Conservation (phyloP, 2,113 vertebrate genomes). For the Rousettus leschenaultii region DNA sequence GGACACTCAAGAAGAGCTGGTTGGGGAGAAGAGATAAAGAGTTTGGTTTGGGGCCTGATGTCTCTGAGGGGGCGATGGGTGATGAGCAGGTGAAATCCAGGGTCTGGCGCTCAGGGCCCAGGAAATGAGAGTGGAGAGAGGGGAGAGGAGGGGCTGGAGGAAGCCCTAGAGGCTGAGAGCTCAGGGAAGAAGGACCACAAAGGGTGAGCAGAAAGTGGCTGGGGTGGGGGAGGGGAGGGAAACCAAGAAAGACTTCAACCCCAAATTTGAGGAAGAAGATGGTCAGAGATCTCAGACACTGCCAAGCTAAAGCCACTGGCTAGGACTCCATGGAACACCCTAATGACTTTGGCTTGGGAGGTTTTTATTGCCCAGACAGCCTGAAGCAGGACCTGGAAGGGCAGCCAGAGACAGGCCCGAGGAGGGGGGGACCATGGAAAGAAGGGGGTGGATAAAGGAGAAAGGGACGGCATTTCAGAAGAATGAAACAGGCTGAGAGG, state of each 20-base stretch:
- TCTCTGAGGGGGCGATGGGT: background rate
- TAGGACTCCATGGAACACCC: background rate
- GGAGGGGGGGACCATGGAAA: background rate
- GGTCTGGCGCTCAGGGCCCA: background rate
- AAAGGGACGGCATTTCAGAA: background rate
- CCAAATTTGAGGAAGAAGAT: background rate
- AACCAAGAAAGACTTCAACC: rapidly evolving
- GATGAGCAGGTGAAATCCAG: background rate
- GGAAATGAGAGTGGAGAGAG: background rate
- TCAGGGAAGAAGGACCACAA: background rate
- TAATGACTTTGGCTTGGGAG: background rate
- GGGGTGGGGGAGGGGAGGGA: background rate
- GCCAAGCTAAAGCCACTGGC: background rate
- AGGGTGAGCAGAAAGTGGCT: background rate
- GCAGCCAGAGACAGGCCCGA: background rate
- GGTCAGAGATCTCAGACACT: rapidly evolving
- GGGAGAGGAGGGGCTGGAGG: background rate
- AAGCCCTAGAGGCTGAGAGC: background rate
- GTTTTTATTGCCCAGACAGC: background rate
- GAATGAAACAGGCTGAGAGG: background rate
- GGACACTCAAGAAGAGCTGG: background rate
- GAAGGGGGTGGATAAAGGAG: background rate
- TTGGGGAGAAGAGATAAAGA: background rate
- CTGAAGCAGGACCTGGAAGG: background rate
- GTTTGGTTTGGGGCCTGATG: background rate